A percentile compares a stretch with the other conserved stretches of the same genome.
Evolutionary conservation across 2,888 invertebrate species (phyloP).

Genomic region (Amiota communis): DNA sequence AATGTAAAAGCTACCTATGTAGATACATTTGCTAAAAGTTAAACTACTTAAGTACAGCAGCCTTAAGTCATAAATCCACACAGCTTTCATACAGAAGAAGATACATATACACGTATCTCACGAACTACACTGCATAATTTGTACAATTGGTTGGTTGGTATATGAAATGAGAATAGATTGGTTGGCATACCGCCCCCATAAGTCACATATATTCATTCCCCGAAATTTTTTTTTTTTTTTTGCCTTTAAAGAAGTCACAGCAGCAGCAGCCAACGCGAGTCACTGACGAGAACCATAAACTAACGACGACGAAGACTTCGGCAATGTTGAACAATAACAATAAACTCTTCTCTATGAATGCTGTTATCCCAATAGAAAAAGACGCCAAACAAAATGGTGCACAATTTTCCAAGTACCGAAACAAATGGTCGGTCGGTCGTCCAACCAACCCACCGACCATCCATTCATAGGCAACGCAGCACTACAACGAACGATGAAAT

Average conservation of each 20-base stretch:
- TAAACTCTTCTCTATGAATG: constrained; percentile 36
- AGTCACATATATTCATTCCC: too few relatives aligned
- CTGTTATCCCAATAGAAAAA: constrained; percentile 64
- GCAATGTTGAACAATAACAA: neutral
- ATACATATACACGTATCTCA: too few relatives aligned
- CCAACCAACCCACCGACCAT: neutral
- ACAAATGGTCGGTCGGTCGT: neutral
- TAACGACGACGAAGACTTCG: neutral
- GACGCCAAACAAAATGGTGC: constrained; percentile 66
- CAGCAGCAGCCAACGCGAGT: constrained; percentile 6
- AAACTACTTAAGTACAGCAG: too few relatives aligned
- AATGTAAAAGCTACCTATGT: too few relatives aligned
- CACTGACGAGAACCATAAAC: neutral
- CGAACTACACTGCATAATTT: too few relatives aligned
- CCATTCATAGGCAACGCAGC: neutral
- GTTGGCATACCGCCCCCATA: too few relatives aligned
- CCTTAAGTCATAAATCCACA: too few relatives aligned
- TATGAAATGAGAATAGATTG: too few relatives aligned
- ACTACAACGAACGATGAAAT: neutral
- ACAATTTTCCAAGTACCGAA: constrained; percentile 12
- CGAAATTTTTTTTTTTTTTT: too few relatives aligned
- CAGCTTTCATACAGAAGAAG: too few relatives aligned
- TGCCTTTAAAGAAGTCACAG: neutral
- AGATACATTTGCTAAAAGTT: too few relatives aligned
- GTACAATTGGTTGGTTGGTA: too few relatives aligned